Base-by-base conservation (phyloP, 1,140 invertebrate genomes). In the Aleiodes sp. region DNA sequence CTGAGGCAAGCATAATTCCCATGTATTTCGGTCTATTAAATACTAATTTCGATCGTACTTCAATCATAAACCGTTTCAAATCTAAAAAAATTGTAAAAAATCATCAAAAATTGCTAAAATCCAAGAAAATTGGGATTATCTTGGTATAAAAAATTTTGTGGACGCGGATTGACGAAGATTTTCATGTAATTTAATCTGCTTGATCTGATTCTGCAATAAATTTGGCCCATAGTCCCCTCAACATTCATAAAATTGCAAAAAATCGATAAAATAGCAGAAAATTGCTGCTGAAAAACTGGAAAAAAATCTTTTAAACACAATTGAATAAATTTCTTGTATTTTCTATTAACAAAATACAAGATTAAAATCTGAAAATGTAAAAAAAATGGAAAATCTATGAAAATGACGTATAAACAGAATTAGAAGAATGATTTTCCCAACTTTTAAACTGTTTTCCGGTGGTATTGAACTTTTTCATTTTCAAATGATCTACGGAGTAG, bases 171-270 rank as follows among this genome's bases (percentile, higher is more conserved):
- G 37, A 66, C 4, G 19, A 56, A n/a, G 7, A 29, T 56, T 66
- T 56, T 57, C 14, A 57, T 33, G 64, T 12, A 56, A 16, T 66
- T 66, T 12, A 57, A 66, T 56, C 21, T 56, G 29, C 46, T 66
- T 4, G 1, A 56, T 33, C 64, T 37, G 4, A 62, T 14, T 62
- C 60, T 62, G 60, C 29, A 35, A 35, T 62, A 37, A 37, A 62
- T 62, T 62, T 62, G 60, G 60, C 33, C 60, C 60, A 62, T 33
- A 14, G 1, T 14, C 29, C 60, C 60, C 29, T 62, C 31, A 14
- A 62, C 1, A 16, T 35, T 35, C 31, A 35, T 6, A 35, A 35
- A 35, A 35, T 35, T 10, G 31, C 31, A 35, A 10, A 35, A 35
- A 35, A 35, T 10, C 10, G 31, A 35, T 6, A 35, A 35, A 4